These are phyloP conservation scores for Pao palembangensis DNA, from an alignment of 2,113 vertebrate genomes.

Conservation along the genomic window DNA sequence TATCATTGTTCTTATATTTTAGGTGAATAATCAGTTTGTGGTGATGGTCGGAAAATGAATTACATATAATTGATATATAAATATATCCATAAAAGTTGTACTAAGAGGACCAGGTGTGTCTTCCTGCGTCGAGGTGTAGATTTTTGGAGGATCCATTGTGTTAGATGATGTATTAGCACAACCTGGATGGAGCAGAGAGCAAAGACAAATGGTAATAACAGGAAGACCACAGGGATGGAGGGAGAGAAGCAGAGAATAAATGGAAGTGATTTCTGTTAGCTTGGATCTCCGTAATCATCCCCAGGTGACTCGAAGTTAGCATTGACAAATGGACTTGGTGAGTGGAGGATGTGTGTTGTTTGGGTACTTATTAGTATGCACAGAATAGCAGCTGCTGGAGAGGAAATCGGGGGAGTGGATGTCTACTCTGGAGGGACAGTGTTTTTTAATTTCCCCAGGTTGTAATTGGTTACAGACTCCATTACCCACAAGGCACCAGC, in stretches of 20 bases:
- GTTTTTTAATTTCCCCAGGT: conserved; percentile 71
- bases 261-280: conserved; percentile 66
- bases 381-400: conserved; percentile 51
- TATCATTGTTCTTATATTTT: no score
- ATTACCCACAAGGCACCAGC: conserved; percentile 68
- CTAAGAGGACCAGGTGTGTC: no score
- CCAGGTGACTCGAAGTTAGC: conserved; percentile 69
- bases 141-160: conserved; percentile 50
- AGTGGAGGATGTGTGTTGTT: conserved; percentile 33
- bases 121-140: conserved; percentile 35
- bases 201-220: conserved; percentile 52
- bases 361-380: conserved; percentile 36
- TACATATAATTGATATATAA: no score
- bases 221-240: conserved; percentile 61
- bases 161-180: conserved; percentile 55
- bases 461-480: conserved; percentile 72
- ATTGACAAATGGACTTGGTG: conserved; percentile 68
- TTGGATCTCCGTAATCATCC: conserved; percentile 69
- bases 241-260: conserved; percentile 58
- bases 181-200: conserved; percentile 17
- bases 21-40: no score
- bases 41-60: no score
- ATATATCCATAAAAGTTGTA: no score
- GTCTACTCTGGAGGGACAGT: conserved; percentile 58
- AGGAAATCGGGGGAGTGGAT: conserved; percentile 35